Conservation (phyloP, 2,797 vertebrate species). For the Sebastes matsubarae region DNA sequence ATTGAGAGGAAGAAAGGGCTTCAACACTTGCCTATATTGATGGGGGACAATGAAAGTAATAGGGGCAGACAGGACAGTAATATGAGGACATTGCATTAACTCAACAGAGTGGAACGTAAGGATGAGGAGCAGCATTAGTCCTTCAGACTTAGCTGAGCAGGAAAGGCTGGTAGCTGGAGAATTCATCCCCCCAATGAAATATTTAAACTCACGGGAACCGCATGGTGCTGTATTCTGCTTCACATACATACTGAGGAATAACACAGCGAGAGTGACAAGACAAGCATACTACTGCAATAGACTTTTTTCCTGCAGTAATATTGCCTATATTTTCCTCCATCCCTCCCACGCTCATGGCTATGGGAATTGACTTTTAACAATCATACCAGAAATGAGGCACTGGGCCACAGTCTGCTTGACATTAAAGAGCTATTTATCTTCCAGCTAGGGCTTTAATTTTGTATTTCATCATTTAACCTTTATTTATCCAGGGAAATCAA, state of each 20-base stretch:
- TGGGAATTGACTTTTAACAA: constrained; percentile 42
- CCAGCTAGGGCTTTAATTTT: constrained; percentile 46
- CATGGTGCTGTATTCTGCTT: constrained; percentile 41
- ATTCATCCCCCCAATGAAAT: constrained; percentile 63
- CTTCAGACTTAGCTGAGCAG: constrained; percentile 45
- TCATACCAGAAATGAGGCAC: constrained; percentile 34
- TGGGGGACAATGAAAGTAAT: neutral
- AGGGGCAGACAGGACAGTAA: constrained; percentile 12
- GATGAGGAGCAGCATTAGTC: constrained; percentile 34
- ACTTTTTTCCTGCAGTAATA: constrained; percentile 7
- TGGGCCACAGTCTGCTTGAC: constrained; percentile 42
- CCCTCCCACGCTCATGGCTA: constrained; percentile 23
- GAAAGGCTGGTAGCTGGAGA: constrained; percentile 36
- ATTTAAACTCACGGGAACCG: constrained; percentile 54
- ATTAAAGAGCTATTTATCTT: constrained; percentile 67
- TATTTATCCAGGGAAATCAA: constrained; percentile 65
- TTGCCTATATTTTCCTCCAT: constrained; percentile 5
- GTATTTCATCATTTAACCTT: constrained; percentile 59
- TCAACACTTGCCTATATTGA: neutral
- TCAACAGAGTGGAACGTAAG: constrained; percentile 31
- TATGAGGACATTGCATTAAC: constrained; percentile 27
- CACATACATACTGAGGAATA: constrained; percentile 18
- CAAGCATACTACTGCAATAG: constrained; percentile 21
- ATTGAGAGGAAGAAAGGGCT: constrained; percentile 1
- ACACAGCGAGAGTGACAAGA: constrained; percentile 18